Percentiles rank a stretch among this genome's conserved stretches.
phyloP scores from a whole-genome alignment of 2,113 vertebrate genomes.

The Clinocottus analis region DNA sequence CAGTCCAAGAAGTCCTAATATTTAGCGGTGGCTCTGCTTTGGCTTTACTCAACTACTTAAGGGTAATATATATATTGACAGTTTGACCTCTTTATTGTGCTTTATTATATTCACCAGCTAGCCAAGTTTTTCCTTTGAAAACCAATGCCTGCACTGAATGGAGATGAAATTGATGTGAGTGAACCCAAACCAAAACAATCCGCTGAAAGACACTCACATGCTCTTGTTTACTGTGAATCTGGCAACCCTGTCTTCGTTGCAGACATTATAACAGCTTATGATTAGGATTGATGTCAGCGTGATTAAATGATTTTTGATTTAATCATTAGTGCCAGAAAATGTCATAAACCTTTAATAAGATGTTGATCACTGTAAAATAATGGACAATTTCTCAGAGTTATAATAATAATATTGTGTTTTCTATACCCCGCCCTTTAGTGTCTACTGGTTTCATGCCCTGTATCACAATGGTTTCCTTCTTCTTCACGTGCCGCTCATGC shows the following conservation, averaged over 20 bases:
- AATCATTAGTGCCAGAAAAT: neutral
- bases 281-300: neutral
- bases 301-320: neutral
- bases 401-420: neutral
- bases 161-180: neutral
- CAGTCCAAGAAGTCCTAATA: neutral
- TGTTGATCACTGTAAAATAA: neutral
- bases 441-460: neutral
- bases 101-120: neutral
- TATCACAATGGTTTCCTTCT: neutral
- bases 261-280: neutral
- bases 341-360: neutral
- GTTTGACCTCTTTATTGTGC: no score
- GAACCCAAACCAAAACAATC: neutral
- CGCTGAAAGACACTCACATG: neutral
- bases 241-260: neutral
- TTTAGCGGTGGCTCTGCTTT: neutral
- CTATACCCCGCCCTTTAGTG: neutral
- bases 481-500: conserved; percentile 21
- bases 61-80: neutral
- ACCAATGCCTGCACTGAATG: neutral
- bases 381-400: neutral
- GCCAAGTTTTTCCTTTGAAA: neutral
- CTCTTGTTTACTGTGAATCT: neutral
- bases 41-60: neutral